Conservation (phyloP, 2,797 vertebrate species). For the Lagocephalus sceleratus region DNA sequence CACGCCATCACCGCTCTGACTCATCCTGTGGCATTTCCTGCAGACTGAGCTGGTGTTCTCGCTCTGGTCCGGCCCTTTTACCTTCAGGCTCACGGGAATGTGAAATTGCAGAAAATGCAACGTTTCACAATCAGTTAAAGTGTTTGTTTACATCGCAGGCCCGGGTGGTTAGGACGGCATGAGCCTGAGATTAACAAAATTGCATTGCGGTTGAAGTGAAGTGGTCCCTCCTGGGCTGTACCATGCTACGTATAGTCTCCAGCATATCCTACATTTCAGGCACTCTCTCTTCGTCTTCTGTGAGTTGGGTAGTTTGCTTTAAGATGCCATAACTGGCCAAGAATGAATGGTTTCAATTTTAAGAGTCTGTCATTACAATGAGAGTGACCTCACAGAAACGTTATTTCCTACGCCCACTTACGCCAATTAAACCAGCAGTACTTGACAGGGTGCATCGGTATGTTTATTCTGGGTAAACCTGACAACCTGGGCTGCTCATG, state of each 20-base stretch:
- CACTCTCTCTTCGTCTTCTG: slow-evolving; percentile 39
- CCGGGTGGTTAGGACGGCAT: slow-evolving; percentile 31
- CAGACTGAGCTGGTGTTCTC: slow-evolving; percentile 66
- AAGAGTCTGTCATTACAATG: slow-evolving; percentile 28
- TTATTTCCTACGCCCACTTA: slow-evolving; percentile 32
- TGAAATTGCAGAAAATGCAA: slow-evolving; percentile 50
- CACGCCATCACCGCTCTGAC: slow-evolving; percentile 32
- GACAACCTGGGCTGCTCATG: slow-evolving; percentile 7
- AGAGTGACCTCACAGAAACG: slow-evolving; percentile 51
- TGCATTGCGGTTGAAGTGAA: slow-evolving; percentile 39
- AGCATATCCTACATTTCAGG: slow-evolving; percentile 35
- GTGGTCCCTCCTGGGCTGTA: slow-evolving; percentile 33
- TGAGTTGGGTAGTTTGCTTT: slow-evolving; percentile 40
- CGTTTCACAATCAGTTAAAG: slow-evolving; percentile 40
- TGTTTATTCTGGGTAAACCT: slow-evolving; percentile 36
- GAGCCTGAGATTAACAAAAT: slow-evolving; percentile 28
- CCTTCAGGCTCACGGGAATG: slow-evolving; percentile 42
- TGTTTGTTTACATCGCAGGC: slow-evolving; percentile 44
- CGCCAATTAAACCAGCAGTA: slow-evolving; percentile 40
- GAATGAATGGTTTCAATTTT: slow-evolving; percentile 52
- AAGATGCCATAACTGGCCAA: slow-evolving; percentile 25
- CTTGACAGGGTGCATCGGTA: slow-evolving; percentile 23
- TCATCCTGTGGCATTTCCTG: slow-evolving; percentile 66
- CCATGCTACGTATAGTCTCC: slow-evolving; percentile 18
- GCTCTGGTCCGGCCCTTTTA: slow-evolving; percentile 43